Evolutionary conservation across 2,888 invertebrate genomes (phyloP), one percentile per base, ranked within the genome.

Genomic region (Nineta flava): DNA sequence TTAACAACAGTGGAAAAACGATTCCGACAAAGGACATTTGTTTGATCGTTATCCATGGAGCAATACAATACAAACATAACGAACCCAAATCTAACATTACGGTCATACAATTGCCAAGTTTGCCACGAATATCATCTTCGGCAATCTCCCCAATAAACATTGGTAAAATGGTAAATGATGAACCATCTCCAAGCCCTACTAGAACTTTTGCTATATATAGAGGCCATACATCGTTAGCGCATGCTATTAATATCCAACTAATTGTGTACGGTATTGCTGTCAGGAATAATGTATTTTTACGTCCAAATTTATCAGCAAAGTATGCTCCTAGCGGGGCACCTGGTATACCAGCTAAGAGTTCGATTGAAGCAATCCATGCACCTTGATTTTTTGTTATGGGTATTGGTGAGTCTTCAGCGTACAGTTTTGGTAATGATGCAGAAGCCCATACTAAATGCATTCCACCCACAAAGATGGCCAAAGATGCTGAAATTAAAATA

Each of bases 311-410:
- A 59, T 78, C 77, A 52, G 77, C 76, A 53, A 74, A 64, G 60
- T 76, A 71, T 13, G 76, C 78, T 15, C 77, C 70, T 16, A 76
- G 67, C n/a, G 76, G 62, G 17, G 73, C 74, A 43, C 76, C 76
- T 43, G 76, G 63, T n/a, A 75, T 72, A 1, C 75, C 75, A 56
- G 76, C 77, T 47, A 77, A 65, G 54, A 76, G 72, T 67, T 74
- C 75, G 57, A 77, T 69, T 45, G 76, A 76, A 2, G 72, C 73
- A 60, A 74, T 71, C 74, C 73, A 73, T 61, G 74, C 72, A 58
- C 69, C 68, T 55, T 73, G 63, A 52, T 66, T 67, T 10, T 58
- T 21, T 13, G 67, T 60, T 47, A 71, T 68, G 46, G 64, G 68
- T 59, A 73, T 71, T 13, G 62, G 57, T 53, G 70, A 69, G 17